phyloP scores from a whole-genome alignment of 2,113 vertebrate genomes.

The Etia nguti region DNA sequence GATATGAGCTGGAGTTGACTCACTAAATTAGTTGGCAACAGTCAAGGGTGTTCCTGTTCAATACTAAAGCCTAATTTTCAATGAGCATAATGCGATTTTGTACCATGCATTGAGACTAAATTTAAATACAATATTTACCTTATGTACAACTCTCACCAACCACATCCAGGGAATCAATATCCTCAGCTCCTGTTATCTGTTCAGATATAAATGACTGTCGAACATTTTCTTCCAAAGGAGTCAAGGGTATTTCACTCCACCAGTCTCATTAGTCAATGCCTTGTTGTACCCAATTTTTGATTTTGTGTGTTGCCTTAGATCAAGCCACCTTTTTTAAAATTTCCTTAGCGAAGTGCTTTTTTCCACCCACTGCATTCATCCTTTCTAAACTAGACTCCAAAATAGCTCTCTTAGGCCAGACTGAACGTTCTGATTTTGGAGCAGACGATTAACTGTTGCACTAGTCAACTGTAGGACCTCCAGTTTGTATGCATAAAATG shows the following conservation, averaged over 20 bases:
- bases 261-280: neutral
- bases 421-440: neutral
- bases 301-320: neutral
- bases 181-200: too few relatives aligned
- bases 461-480: rapidly evolving
- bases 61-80: neutral
- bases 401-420: neutral
- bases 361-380: neutral
- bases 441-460: neutral
- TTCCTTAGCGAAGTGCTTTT: neutral
- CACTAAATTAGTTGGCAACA: neutral
- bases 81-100: too few relatives aligned
- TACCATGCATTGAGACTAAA: too few relatives aligned
- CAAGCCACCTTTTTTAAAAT: neutral
- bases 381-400: neutral
- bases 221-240: too few relatives aligned
- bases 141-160: too few relatives aligned
- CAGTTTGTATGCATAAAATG: neutral
- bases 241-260: neutral
- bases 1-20: neutral
- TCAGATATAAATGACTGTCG: too few relatives aligned
- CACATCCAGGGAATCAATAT: too few relatives aligned
- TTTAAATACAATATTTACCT: too few relatives aligned
- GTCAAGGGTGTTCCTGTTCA: neutral
- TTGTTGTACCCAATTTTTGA: neutral